A percentile compares a stretch with the other conserved stretches of the same genome.
These are phyloP conservation scores for Pilophorus perplexus DNA, from an alignment of 2,888 invertebrate species.

Conservation along the genomic window DNA sequence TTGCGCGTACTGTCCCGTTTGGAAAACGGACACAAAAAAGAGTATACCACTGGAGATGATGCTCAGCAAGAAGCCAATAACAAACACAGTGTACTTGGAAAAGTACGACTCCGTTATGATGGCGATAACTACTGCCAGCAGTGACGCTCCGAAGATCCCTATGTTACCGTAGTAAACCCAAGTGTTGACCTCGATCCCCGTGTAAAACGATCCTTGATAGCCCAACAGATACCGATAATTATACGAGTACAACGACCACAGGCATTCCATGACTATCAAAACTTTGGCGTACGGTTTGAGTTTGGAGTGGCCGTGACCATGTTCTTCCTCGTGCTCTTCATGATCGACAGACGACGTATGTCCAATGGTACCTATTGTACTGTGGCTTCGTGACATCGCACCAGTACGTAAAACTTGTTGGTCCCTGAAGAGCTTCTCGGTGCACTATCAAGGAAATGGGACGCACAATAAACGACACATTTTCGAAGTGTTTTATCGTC, in stretches of 20 bases:
- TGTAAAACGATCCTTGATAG: constrained; percentile 3
- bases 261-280: constrained; percentile 25
- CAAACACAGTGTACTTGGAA: not conserved
- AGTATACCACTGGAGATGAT: not conserved
- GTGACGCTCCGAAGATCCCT: not conserved
- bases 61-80: not conserved
- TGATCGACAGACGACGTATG: not conserved
- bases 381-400: too few relatives aligned
- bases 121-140: not conserved
- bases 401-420: too few relatives aligned
- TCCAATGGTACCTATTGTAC: not conserved
- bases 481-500: too few relatives aligned
- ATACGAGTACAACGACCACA: constrained; percentile 2
- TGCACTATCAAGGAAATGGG: too few relatives aligned
- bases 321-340: not conserved
- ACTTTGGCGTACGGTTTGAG: constrained; percentile 11
- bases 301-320: not conserved
- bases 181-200: not conserved
- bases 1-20: not conserved
- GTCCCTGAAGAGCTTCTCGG: too few relatives aligned
- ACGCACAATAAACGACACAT: too few relatives aligned
- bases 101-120: constrained; percentile 4
- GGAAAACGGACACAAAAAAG: not conserved
- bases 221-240: constrained; percentile 12
- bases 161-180: constrained; percentile 14